These are phyloP conservation scores for Spodoptera exigua DNA, from an alignment of 2,888 invertebrate genomes.

Conservation along the genomic window DNA sequence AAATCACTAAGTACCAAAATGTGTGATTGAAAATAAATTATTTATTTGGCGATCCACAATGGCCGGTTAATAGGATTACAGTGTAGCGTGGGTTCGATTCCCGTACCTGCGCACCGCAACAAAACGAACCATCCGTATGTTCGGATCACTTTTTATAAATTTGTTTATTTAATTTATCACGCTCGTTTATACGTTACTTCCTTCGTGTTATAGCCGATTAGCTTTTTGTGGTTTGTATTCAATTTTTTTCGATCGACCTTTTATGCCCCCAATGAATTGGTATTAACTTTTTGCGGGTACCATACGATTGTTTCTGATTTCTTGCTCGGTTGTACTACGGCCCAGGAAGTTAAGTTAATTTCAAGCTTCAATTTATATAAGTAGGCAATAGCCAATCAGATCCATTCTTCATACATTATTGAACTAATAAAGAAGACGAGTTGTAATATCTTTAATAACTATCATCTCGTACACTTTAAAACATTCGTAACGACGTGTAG, in stretches of 20 bases:
- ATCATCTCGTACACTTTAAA: constrained; percentile 28
- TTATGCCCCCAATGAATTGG: constrained; percentile 73
- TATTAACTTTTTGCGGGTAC: constrained; percentile 76
- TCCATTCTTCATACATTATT: constrained; percentile 34
- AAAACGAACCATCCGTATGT: constrained; percentile 75
- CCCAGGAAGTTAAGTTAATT: constrained; percentile 15
- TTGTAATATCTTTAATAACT: constrained; percentile 43
- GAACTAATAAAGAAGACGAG: constrained; percentile 39
- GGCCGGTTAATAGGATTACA: constrained; percentile 84
- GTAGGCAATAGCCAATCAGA: constrained; percentile 18
- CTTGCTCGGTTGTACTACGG: constrained; percentile 53
- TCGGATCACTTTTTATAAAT: constrained; percentile 81
- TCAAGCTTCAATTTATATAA: constrained; percentile 8
- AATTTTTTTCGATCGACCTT: constrained; percentile 70
- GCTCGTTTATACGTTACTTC: constrained; percentile 87
- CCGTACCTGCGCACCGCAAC: constrained; percentile 81
- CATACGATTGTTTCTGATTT: constrained; percentile 71
- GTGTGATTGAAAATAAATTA: constrained; percentile 82
- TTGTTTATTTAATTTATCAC: constrained; percentile 89
- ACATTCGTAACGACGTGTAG: constrained; percentile 38
- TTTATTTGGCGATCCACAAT: constrained; percentile 84
- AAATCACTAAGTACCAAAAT: constrained; percentile 65
- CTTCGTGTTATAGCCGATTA: constrained; percentile 84
- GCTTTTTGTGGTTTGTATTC: constrained; percentile 82
- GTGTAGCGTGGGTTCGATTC: constrained; percentile 82